Base-by-base conservation (phyloP, 1,140 invertebrate genomes). In the Plutomurus gul region DNA sequence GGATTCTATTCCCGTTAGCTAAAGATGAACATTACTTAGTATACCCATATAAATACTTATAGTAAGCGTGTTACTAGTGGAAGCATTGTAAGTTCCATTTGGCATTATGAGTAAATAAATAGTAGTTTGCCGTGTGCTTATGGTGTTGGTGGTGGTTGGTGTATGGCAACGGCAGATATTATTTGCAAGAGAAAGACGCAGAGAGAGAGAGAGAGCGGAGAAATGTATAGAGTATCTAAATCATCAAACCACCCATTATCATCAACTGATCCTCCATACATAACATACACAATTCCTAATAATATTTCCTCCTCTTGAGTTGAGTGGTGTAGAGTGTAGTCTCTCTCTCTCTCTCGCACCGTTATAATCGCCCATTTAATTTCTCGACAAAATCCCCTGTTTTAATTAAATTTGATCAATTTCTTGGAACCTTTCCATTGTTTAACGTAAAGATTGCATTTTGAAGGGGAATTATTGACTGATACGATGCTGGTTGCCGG, bases 371-470 rank as follows among this genome's bases (percentile, higher is more conserved):
- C 39, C 70, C 70, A 25, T 72, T 72, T 72, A 72, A 72, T 72
- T 72, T 72, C 39, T 43, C 39, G 39, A 39, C 70, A 39, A 72
- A 72, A 72, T 72, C 70, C 70, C 39, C 70, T 72, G 70, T 72
- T 72, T 72, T 72, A 72, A 72, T 72, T 72, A 72, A 72, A 72
- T 72, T 72, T 72, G 70, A 72, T 72, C 70, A 72, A 72, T 72
- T 43, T 72, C 70, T 72, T 72, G 70, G 70, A 72, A 72, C 70
- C 70, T 72, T 72, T 72, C 70, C 70, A 72, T 72, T 72, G 18
- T 65, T 65, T 65, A 65, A 65, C 56, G 56, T 65, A 65, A 65
- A 65, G 56, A 65, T 65, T 65, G 56, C 13, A 33, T 65, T 65
- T 65, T 65, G 56, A 65, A 65, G 56, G 56, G 56, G 56, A 65